A percentile compares a stretch with the other conserved stretches of the same genome.
These are phyloP conservation scores for Oreochromis spilurus DNA, from an alignment of 2,113 vertebrate genomes.

Conservation along the genomic window DNA sequence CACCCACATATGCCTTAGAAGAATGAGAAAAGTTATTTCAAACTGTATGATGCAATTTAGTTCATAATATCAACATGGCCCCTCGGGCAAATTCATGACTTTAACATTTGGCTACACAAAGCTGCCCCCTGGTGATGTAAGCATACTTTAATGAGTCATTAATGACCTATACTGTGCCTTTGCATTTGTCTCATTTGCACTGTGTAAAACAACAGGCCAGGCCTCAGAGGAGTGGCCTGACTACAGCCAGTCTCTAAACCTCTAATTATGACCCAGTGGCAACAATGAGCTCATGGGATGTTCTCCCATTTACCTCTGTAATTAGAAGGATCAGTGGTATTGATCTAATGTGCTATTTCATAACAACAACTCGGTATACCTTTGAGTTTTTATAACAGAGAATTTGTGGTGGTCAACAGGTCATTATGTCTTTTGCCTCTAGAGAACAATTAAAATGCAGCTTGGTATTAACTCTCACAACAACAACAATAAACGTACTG, in stretches of 20 bases:
- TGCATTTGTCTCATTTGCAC: neutral
- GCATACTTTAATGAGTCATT: neutral
- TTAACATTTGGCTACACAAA: neutral
- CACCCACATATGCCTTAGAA: neutral
- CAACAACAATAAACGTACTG: neutral
- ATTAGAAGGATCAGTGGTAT: neutral
- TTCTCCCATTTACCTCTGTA: neutral
- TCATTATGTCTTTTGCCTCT: neutral
- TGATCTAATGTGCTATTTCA: neutral
- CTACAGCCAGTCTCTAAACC: neutral
- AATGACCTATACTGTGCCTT: neutral
- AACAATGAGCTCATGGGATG: neutral
- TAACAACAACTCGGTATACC: neutral
- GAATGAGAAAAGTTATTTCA: neutral
- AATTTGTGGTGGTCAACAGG: neutral
- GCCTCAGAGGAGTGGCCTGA: neutral
- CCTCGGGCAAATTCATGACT: neutral
- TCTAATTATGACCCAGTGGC: constrained; percentile 17
- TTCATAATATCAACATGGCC: neutral
- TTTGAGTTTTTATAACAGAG: neutral
- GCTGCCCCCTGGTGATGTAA: neutral
- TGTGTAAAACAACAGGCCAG: neutral
- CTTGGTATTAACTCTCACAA: neutral
- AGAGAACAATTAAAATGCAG: neutral
- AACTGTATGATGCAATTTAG: neutral